Percentiles rank a stretch among this genome's conserved stretches.
phyloP scores from a whole-genome alignment of 2,797 vertebrate genomes.

The Micrastur ruficollis region DNA sequence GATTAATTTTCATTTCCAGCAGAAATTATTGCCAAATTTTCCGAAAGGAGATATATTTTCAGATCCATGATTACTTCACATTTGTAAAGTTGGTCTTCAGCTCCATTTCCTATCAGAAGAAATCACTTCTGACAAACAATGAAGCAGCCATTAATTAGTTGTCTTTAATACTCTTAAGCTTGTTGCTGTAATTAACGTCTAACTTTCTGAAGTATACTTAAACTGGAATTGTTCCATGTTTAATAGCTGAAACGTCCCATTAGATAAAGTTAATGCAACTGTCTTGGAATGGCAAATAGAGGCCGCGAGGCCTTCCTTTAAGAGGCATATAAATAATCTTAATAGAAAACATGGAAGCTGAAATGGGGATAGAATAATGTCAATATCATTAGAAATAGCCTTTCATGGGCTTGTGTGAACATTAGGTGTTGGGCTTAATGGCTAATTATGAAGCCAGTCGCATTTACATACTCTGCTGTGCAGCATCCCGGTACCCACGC shows the following conservation, averaged over 20 bases:
- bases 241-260: slow-evolving; percentile 40
- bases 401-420: not conserved
- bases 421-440: not conserved
- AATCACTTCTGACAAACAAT: slow-evolving; percentile 13
- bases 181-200: slow-evolving; percentile 65
- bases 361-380: not conserved
- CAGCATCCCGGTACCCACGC: not conserved
- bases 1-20: not conserved
- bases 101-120: not conserved
- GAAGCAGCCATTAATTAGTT: not conserved
- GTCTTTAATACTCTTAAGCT: slow-evolving; percentile 45
- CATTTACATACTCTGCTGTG: not conserved
- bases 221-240: slow-evolving; percentile 50
- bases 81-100: not conserved
- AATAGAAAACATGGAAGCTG: not conserved
- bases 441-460: not conserved
- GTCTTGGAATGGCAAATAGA: not conserved
- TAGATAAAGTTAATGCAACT: slow-evolving; percentile 53
- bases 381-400: not conserved
- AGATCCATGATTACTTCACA: not conserved
- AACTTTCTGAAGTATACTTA: slow-evolving; percentile 49
- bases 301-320: not conserved
- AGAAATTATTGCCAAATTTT: not conserved
- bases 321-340: not conserved
- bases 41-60: not conserved